A percentile compares a stretch with the other conserved stretches of the same genome.
These are phyloP conservation scores for Acronicta psi DNA, from an alignment of 2,888 invertebrate species.

Conservation along the genomic window DNA sequence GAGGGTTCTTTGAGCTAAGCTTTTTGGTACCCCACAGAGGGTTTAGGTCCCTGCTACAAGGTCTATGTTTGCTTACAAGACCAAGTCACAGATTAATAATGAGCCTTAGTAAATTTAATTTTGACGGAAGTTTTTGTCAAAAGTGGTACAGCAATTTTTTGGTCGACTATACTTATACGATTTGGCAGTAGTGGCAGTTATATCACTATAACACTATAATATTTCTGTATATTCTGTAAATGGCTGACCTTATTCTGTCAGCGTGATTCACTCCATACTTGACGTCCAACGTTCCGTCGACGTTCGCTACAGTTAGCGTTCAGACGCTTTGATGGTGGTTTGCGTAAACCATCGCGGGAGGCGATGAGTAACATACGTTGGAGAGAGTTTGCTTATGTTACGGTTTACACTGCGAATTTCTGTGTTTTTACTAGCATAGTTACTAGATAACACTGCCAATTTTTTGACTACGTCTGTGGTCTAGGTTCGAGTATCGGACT, in stretches of 20 bases:
- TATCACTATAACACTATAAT: not conserved
- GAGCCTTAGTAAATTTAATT: too few species aligned
- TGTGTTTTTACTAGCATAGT: not conserved
- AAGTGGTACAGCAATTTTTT: too few species aligned
- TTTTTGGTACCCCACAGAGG: too few species aligned
- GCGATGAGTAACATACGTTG: slow-evolving; percentile 43
- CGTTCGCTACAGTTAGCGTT: slow-evolving; percentile 13
- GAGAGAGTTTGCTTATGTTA: slow-evolving; percentile 14
- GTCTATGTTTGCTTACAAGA: too few species aligned
- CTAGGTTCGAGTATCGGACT: too few species aligned
- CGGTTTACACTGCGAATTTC: not conserved
- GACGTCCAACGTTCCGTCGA: slow-evolving; percentile 9
- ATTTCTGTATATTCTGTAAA: slow-evolving; percentile 22
- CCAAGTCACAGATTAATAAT: too few species aligned
- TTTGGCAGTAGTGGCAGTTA: slow-evolving; percentile 8
- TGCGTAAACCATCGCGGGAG: slow-evolving; percentile 34
- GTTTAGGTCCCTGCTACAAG: too few species aligned
- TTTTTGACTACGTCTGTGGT: too few species aligned
- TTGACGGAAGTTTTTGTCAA: too few species aligned
- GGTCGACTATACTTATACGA: not conserved
- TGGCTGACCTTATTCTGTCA: slow-evolving; percentile 48
- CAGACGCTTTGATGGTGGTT: slow-evolving; percentile 44
- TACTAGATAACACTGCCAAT: too few species aligned
- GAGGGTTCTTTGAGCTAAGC: too few species aligned
- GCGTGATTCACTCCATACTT: slow-evolving; percentile 47